Percentiles rank a stretch among this genome's conserved stretches.
Conservation (phyloP, 2,113 vertebrate species). For the Junco hyemalis region DNA sequence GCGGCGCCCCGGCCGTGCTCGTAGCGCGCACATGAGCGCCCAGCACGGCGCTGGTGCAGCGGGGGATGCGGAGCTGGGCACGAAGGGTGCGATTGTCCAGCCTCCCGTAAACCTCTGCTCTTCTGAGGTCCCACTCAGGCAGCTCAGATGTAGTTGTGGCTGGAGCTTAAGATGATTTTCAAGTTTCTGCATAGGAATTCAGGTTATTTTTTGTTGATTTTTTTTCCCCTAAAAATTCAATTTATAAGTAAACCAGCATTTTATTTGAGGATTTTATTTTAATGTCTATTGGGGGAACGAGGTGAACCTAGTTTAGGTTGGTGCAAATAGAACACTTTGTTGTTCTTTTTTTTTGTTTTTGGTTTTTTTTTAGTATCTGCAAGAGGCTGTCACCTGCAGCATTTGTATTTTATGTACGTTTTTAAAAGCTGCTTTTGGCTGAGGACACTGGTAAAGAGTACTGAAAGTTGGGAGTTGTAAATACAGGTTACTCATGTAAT, state of each 20-base stretch:
- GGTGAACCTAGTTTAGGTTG: not conserved
- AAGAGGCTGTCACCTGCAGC: not conserved
- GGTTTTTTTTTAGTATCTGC: not conserved
- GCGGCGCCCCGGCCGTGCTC: not conserved
- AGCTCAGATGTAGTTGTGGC: not conserved
- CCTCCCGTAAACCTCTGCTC: not conserved
- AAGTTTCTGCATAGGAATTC: conserved; percentile 2
- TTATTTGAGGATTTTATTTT: not conserved
- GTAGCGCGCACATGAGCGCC: not conserved
- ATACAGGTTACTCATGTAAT: not conserved
- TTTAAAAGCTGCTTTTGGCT: not conserved
- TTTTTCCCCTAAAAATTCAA: not conserved
- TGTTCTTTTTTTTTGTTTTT: not conserved
- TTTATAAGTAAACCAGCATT: not conserved
- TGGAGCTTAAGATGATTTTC: not conserved
- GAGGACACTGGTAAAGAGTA: not conserved
- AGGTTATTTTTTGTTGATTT: not conserved
- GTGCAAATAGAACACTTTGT: not conserved
- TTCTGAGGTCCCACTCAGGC: not conserved
- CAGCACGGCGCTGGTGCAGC: not conserved
- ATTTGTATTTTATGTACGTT: not conserved
- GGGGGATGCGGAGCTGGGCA: not conserved
- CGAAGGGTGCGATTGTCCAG: not conserved
- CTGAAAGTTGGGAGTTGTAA: conserved; percentile 10
- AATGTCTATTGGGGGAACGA: not conserved